phyloP scores from a whole-genome alignment of 1,140 invertebrate species.

The Pentalonia nigronervosa region DNA sequence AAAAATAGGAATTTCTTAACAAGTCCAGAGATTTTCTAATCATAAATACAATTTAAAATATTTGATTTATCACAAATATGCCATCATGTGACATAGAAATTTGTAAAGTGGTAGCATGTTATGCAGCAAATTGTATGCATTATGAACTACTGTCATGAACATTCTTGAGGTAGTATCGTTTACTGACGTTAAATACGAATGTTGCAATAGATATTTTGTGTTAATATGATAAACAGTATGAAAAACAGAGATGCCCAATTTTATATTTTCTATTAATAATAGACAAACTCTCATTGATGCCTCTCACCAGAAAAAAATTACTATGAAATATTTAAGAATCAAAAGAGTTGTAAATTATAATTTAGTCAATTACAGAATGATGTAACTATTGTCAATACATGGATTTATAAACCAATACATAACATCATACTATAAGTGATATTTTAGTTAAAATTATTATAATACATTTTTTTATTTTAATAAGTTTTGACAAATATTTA shows the following conservation, averaged over 20 bases:
- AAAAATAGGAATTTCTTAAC: conserved; percentile 31
- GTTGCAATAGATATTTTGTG: neutral
- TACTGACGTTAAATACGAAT: neutral
- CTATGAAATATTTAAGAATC: neutral
- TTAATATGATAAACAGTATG: neutral
- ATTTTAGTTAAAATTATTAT: too few relatives aligned
- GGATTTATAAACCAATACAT: too few relatives aligned
- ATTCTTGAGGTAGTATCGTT: conserved; percentile 20
- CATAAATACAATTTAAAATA: neutral
- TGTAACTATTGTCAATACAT: neutral
- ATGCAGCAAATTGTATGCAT: neutral
- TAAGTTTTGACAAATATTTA: too few relatives aligned
- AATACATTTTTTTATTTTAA: too few relatives aligned
- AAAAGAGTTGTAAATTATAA: neutral
- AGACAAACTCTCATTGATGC: too few relatives aligned
- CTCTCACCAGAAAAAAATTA: neutral
- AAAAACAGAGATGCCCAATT: neutral
- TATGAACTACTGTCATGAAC: neutral
- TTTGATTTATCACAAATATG: neutral
- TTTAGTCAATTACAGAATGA: neutral
- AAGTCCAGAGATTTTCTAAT: conserved; percentile 1
- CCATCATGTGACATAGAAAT: neutral
- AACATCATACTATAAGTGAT: neutral
- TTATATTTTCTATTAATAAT: neutral
- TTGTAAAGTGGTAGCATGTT: neutral